Evolutionary conservation across 2,888 invertebrate genomes (phyloP), one percentile per base, ranked within the genome.

Genomic region (Agriopis aurantiaria): DNA sequence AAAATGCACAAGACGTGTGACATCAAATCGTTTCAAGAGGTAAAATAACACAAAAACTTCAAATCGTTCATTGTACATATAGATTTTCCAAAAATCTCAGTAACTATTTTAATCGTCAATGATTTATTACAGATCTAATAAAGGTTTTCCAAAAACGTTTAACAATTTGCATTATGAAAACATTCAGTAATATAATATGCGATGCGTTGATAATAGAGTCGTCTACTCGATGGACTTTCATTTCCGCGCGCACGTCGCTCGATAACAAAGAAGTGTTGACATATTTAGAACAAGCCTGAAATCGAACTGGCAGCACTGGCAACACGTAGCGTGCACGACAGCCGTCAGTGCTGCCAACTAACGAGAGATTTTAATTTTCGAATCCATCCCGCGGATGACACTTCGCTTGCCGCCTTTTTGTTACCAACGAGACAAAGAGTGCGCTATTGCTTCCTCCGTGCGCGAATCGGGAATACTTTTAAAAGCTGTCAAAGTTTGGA

Each of bases 271-370:
- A 92, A 90, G 85, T 91, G 91, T 85, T 92, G 94, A 93, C 93
- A 92, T 93, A 93, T 94, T 94, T 94, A 94, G 94, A 94, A 93
- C 94, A 92, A 92, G 93, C 93, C 93, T 93, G 93, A 93, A 94
- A 93, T 90, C 92, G 92, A 92, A 87, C 87, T 85, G 86, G 85
- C 85, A 85, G 78, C 81, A 78, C 78, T 72, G 82, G 77, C 82
- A 82, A 79, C 80, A 74, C 73, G 78, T 78, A 75, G 80, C 80
- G 69, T 66, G 81, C 84, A 80, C 86, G 92, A 91, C 92, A 92
- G 87, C 90, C 91, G 93, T 92, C 93, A 91, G 81, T 85, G 82
- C 82, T 80, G 83, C 80, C 84, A 85, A 84, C 88, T 87, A 87
- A 88, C 91, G 85, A 82, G 91, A 86, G 91, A 88, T 93, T 93